A percentile compares a stretch with the other conserved stretches of the same genome.
These are phyloP conservation scores for Acleris sparsana DNA, from an alignment of 2,888 invertebrate genomes.

Conservation along the genomic window DNA sequence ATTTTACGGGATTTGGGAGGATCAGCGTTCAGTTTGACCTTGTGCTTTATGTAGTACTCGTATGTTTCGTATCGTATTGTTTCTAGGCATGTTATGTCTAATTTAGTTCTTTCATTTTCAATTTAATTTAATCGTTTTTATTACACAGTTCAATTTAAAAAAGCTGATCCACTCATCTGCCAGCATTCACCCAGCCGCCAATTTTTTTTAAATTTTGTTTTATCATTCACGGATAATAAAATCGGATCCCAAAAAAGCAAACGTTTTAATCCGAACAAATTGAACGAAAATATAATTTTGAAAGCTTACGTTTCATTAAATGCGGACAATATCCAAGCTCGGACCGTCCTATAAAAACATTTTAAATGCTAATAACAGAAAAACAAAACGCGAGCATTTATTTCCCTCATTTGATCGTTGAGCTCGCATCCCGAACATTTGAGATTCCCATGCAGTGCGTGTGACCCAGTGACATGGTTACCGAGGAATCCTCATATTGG, in stretches of 20 bases:
- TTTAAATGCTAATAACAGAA: slow-evolving; percentile 25
- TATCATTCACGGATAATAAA: too few relatives aligned
- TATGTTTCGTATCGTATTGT: too few relatives aligned
- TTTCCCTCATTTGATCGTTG: slow-evolving; percentile 17
- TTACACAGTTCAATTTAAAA: too few relatives aligned
- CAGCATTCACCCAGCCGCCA: too few relatives aligned
- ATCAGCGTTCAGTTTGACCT: not conserved
- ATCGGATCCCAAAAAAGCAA: not conserved
- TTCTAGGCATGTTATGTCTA: too few relatives aligned
- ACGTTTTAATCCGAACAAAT: not conserved
- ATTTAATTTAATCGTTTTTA: too few relatives aligned
- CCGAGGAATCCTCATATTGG: slow-evolving; percentile 29
- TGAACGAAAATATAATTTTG: slow-evolving; percentile 1
- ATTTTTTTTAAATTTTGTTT: too few relatives aligned
- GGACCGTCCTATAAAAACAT: slow-evolving; percentile 21
- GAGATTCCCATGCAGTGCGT: slow-evolving; percentile 44
- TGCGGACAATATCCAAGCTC: slow-evolving; percentile 9
- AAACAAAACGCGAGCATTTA: slow-evolving; percentile 15
- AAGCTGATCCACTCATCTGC: too few relatives aligned
- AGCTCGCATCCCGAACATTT: slow-evolving; percentile 33
- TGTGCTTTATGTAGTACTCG: too few relatives aligned
- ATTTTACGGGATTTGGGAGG: slow-evolving; percentile 7
- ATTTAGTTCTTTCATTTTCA: too few relatives aligned
- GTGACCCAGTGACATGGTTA: slow-evolving; percentile 51
- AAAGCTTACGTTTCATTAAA: slow-evolving; percentile 18